These are phyloP conservation scores for Acrossocheilus wenchowensis DNA, from an alignment of 2,797 vertebrate species.

Conservation along the genomic window DNA sequence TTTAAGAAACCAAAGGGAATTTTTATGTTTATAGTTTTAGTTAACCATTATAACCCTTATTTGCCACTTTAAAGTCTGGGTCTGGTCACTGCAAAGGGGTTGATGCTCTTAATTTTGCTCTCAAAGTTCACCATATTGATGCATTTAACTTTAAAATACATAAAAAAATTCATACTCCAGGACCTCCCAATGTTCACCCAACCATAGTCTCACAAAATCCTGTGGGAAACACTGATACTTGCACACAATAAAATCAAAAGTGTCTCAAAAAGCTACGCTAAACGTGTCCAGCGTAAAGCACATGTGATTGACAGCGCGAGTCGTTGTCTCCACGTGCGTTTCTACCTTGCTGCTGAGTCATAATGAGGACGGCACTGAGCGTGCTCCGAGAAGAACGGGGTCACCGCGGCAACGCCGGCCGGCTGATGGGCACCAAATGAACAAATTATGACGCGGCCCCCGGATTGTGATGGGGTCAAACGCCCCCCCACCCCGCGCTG, in stretches of 20 bases:
- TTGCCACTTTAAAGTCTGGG: too few species aligned
- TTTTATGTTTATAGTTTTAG: background rate
- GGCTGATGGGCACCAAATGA: conserved; percentile 99
- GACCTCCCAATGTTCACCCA: background rate
- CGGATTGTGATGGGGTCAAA: conserved; percentile 99
- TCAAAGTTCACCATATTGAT: background rate
- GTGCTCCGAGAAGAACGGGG: conserved; percentile 91
- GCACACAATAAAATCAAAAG: background rate
- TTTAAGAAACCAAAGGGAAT: too few species aligned
- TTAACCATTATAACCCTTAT: too few species aligned
- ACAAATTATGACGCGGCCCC: conserved; percentile 99
- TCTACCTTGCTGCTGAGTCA: conserved; percentile 91
- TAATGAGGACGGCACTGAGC: conserved; percentile 98
- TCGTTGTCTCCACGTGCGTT: conserved; percentile 56
- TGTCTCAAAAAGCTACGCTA: background rate
- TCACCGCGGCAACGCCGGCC: conserved; percentile 88
- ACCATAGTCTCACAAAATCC: background rate
- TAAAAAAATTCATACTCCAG: background rate
- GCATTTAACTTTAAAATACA: background rate
- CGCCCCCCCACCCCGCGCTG: conserved; percentile 80
- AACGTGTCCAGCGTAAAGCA: background rate
- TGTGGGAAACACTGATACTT: background rate
- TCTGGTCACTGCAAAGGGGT: too few species aligned
- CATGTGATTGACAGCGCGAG: conserved; percentile 29
- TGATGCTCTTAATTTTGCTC: background rate